These are phyloP conservation scores for Drosophila kuntzei DNA, from an alignment of 2,888 invertebrate species.

Conservation along the genomic window DNA sequence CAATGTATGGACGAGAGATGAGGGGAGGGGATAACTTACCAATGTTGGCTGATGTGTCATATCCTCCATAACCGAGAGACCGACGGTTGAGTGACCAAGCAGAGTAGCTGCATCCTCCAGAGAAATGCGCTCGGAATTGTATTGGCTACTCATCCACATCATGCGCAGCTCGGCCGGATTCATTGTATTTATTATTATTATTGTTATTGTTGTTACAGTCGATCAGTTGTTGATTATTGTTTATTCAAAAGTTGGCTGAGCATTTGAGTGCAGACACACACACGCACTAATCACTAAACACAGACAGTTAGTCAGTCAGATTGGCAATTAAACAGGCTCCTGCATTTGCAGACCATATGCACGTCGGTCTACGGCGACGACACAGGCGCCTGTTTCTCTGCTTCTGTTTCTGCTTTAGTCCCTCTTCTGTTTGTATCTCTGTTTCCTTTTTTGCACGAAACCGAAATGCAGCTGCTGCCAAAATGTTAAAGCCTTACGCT, in stretches of 20 bases:
- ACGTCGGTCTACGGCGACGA: constrained; percentile 44
- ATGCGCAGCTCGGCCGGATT: constrained; percentile 80
- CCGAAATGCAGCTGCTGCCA: constrained; percentile 37
- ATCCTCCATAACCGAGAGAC: constrained; percentile 87
- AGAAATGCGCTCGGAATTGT: constrained; percentile 84
- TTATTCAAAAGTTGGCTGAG: constrained; percentile 22
- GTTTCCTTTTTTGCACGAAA: constrained; percentile 44
- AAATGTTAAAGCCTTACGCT: constrained; percentile 26
- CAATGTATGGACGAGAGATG: background rate
- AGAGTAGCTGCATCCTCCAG: constrained; percentile 84
- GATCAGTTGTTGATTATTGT: constrained; percentile 24
- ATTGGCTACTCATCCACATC: constrained; percentile 89
- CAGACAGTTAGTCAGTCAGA: constrained; percentile 21
- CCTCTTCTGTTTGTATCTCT: constrained; percentile 45
- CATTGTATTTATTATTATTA: constrained; percentile 52
- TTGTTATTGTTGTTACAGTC: constrained; percentile 27
- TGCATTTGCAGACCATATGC: constrained; percentile 60
- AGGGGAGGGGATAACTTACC: constrained; percentile 82
- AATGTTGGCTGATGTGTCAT: constrained; percentile 86
- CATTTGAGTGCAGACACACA: constrained; percentile 29
- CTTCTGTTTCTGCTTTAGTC: constrained; percentile 28
- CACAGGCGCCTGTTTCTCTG: constrained; percentile 38
- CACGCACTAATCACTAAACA: constrained; percentile 16
- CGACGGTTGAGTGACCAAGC: constrained; percentile 86
- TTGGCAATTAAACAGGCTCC: constrained; percentile 36